phyloP scores from a whole-genome alignment of 2,888 invertebrate species.

The Altica lythri region DNA sequence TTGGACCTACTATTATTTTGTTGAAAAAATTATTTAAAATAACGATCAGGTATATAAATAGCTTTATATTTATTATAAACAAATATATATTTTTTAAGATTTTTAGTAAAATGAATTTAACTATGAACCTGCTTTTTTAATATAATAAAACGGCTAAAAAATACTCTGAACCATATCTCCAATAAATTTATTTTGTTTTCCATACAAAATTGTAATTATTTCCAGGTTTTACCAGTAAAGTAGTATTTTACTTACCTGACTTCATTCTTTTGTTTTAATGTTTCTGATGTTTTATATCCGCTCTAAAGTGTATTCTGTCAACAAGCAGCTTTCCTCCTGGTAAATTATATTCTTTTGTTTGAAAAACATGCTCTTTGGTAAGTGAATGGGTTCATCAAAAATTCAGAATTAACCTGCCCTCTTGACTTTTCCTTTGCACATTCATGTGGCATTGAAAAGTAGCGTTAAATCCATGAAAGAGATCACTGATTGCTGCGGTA shows the following conservation, averaged over 20 bases:
- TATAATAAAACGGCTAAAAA: no score
- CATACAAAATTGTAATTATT: no score
- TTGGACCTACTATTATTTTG: no score
- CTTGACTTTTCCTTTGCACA: constrained; percentile 35
- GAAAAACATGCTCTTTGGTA: constrained; percentile 34
- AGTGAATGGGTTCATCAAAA: constrained; percentile 46
- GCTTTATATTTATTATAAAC: no score
- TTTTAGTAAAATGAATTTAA: no score
- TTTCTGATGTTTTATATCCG: constrained; percentile 41
- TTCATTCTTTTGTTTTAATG: constrained; percentile 37
- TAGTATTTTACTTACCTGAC: constrained; percentile 40
- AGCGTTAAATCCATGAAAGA: constrained; percentile 18
- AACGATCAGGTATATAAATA: no score
- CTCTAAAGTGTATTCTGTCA: constrained; percentile 39
- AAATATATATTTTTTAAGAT: no score
- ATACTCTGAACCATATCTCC: no score
- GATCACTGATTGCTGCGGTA: constrained; percentile 25
- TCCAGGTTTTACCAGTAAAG: no score
- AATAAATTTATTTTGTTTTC: no score
- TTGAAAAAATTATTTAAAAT: no score
- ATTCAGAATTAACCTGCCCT: constrained; percentile 43
- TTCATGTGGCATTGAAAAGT: constrained; percentile 29
- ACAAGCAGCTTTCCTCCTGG: constrained; percentile 41
- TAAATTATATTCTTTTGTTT: constrained; percentile 46
- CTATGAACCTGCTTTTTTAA: no score